These are phyloP conservation scores for Eilema griseolum DNA, from an alignment of 2,888 invertebrate species.

Conservation along the genomic window DNA sequence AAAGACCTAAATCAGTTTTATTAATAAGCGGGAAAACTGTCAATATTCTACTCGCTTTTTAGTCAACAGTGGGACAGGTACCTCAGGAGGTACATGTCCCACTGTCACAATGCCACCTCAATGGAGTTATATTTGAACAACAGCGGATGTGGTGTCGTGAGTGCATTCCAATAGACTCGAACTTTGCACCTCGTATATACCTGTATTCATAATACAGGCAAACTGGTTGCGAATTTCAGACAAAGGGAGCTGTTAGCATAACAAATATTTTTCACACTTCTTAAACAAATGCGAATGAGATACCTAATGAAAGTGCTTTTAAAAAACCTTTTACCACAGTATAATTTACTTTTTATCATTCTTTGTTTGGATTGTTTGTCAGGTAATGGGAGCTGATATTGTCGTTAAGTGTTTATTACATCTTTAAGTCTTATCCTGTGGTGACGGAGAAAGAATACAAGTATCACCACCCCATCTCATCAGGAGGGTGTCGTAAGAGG, in stretches of 20 bases:
- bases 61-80: not conserved
- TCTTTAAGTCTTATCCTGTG: no score
- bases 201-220: not conserved
- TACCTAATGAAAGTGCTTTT: not conserved
- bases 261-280: not conserved
- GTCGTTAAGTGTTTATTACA: no score
- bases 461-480: no score
- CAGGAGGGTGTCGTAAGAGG: no score
- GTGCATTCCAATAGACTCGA: not conserved
- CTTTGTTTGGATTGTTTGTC: not conserved
- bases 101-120: not conserved
- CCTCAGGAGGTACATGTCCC: not conserved
- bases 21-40: not conserved
- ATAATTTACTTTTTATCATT: not conserved
- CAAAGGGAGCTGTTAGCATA: not conserved
- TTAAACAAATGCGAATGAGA: not conserved
- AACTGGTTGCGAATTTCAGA: not conserved
- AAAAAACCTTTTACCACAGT: not conserved
- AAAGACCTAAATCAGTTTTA: not conserved
- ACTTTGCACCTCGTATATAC: not conserved
- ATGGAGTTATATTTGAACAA: not conserved
- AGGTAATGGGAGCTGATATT: no score
- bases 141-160: not conserved
- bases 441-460: no score
- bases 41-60: not conserved